These are phyloP conservation scores for Aphaenogaster rudis DNA, from an alignment of 1,140 invertebrate species.

Conservation along the genomic window DNA sequence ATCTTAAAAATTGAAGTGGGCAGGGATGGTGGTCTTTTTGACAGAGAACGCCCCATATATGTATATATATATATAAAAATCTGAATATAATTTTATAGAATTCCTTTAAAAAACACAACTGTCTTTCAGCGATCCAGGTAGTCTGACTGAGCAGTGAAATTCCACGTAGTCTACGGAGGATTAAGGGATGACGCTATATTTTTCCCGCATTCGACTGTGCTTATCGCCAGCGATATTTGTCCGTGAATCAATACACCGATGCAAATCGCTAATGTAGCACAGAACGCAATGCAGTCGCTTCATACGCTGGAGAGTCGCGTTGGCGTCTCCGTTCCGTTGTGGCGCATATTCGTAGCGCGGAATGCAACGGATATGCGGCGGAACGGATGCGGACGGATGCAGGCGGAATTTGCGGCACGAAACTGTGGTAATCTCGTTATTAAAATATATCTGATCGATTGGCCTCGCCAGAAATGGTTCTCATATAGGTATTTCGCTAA, in stretches of 20 bases:
- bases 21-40: too few species aligned
- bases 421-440: not conserved
- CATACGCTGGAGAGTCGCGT: not conserved
- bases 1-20: too few species aligned
- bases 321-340: not conserved
- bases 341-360: slow-evolving; percentile 1
- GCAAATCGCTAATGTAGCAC: not conserved
- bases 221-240: not conserved
- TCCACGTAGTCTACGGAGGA: too few species aligned
- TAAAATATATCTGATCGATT: not conserved
- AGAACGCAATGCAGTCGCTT: not conserved
- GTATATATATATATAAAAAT: too few species aligned
- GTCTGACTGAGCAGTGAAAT: too few species aligned
- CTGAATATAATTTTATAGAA: too few species aligned
- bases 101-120: too few species aligned
- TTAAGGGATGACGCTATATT: not conserved
- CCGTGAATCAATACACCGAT: not conserved
- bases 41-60: too few species aligned
- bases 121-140: too few species aligned
- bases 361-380: slow-evolving; percentile 5
- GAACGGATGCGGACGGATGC: not conserved
- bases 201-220: not conserved
- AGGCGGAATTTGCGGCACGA: slow-evolving; percentile 12
- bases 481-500: not conserved
- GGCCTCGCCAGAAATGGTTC: not conserved